phyloP scores from a whole-genome alignment of 2,888 invertebrate species.

The Allophyes oxyacanthae region DNA sequence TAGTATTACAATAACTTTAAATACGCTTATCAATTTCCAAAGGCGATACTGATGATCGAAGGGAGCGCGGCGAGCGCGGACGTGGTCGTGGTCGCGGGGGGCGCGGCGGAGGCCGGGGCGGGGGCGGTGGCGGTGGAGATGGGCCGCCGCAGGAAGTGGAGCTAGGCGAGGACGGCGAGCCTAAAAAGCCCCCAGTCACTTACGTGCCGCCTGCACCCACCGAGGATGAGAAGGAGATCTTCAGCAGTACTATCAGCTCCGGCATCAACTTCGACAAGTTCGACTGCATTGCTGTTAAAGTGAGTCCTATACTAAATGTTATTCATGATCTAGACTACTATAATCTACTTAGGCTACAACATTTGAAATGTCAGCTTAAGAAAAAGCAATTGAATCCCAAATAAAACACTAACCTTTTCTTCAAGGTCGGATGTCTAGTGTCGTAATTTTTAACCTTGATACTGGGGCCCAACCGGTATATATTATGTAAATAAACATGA shows the following conservation, averaged over 20 bases:
- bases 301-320: constrained; percentile 80
- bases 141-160: constrained; percentile 45
- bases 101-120: constrained; percentile 64
- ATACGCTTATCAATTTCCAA: neutral
- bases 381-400: neutral
- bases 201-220: constrained; percentile 93
- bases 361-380: neutral
- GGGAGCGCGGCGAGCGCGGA: constrained; percentile 68
- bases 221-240: constrained; percentile 92
- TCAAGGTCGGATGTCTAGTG: constrained; percentile 4
- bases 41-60: constrained; percentile 61
- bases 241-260: constrained; percentile 91
- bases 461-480: constrained; percentile 11
- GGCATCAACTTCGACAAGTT: constrained; percentile 98
- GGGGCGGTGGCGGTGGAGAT: constrained; percentile 62
- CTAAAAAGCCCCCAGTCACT: constrained; percentile 86
- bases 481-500: neutral
- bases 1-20: too few species aligned
- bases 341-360: neutral
- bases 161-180: constrained; percentile 73
- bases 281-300: constrained; percentile 96
- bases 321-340: neutral
- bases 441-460: constrained; percentile 13
- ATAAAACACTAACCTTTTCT: constrained; percentile 3
- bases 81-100: constrained; percentile 65